A percentile compares a stretch with the other conserved stretches of the same genome.
Conservation (phyloP, 2,797 vertebrate species). For the Cuniculus paca region DNA sequence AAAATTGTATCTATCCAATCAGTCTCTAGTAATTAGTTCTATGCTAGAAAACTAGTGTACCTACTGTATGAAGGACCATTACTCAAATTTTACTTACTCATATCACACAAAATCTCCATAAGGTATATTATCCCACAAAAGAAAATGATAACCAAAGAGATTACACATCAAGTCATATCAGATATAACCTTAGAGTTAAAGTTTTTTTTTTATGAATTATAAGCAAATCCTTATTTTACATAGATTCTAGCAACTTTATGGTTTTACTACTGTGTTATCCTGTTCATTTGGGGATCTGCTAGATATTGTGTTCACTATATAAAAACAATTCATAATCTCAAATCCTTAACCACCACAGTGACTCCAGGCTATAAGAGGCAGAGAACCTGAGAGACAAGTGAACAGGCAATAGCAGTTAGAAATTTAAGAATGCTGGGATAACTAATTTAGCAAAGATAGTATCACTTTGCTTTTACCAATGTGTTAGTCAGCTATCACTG, state of each 20-base stretch:
- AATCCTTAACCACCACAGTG: not conserved
- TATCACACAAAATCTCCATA: not conserved
- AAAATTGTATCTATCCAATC: not conserved
- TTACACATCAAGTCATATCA: not conserved
- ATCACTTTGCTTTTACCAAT: not conserved
- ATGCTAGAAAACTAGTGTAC: not conserved
- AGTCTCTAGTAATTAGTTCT: not conserved
- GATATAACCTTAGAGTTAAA: conserved; percentile 11
- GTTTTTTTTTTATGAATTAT: conserved; percentile 29
- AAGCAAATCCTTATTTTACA: conserved; percentile 4
- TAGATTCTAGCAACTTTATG: not conserved
- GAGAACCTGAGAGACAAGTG: not conserved
- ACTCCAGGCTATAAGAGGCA: not conserved
- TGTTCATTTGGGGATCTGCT: not conserved
- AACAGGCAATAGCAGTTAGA: not conserved
- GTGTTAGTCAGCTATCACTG: not conserved
- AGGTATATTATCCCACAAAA: not conserved
- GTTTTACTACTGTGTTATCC: not conserved
- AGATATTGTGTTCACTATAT: not conserved
- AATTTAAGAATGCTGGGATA: not conserved
- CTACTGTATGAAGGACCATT: not conserved
- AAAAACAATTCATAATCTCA: not conserved
- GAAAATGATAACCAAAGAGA: conserved; percentile 4
- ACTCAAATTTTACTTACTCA: conserved; percentile 25
- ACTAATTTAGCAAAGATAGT: not conserved